phyloP scores from a whole-genome alignment of 2,113 vertebrate species.

The Silurus asotus region DNA sequence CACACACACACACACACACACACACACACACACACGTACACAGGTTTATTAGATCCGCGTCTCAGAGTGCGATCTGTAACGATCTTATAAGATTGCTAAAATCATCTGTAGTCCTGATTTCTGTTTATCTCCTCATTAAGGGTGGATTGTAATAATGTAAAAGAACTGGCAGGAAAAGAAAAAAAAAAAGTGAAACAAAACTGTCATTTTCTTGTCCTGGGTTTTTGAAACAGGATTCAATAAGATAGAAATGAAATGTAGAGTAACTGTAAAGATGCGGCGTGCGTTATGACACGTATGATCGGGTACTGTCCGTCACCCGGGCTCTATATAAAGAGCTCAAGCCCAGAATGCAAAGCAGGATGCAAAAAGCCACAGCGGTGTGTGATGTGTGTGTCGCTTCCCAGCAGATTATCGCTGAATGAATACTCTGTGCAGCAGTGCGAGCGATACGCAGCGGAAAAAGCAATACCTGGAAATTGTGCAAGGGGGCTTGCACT shows the following conservation, averaged over 20 bases:
- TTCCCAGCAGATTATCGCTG: slow-evolving; percentile 60
- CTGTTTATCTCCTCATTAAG: too few relatives aligned
- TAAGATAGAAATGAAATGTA: background rate
- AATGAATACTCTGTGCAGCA: slow-evolving; percentile 56
- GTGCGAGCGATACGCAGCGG: slow-evolving; percentile 29
- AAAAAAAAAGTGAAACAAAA: background rate
- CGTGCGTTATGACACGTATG: background rate
- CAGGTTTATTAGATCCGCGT: too few relatives aligned
- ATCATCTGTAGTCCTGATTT: too few relatives aligned
- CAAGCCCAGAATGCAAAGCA: slow-evolving; percentile 69
- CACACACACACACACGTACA: too few relatives aligned
- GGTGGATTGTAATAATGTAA: background rate
- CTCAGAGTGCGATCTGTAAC: too few relatives aligned
- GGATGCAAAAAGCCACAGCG: slow-evolving; percentile 70
- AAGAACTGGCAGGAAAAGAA: background rate
- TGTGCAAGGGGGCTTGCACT: slow-evolving; percentile 6
- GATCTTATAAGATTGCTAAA: too few relatives aligned
- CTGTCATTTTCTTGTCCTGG: background rate
- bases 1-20: too few relatives aligned
- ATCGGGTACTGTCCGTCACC: background rate
- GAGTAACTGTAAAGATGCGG: background rate
- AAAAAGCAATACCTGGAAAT: slow-evolving; percentile 43
- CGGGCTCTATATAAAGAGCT: background rate
- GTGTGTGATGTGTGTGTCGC: slow-evolving; percentile 51
- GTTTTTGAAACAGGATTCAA: background rate